Conservation (phyloP, 30 jellyfish, hydroid and myxozoan species). For the Aurelia sp. region DNA sequence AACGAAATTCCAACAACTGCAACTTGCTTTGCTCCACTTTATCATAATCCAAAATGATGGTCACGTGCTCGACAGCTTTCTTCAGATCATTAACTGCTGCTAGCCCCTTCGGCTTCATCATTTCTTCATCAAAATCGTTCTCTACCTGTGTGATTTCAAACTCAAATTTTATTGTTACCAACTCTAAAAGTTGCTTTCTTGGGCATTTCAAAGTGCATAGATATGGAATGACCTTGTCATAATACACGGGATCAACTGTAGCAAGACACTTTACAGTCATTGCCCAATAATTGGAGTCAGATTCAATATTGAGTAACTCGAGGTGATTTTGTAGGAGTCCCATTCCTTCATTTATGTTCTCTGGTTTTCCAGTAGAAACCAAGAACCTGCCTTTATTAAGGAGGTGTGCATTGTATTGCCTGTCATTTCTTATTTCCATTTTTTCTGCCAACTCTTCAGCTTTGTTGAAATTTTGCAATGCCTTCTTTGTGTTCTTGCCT, state of each 20-base stretch:
- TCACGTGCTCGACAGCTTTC: background rate
- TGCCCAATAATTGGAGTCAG: slow-evolving; percentile 9
- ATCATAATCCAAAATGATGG: background rate
- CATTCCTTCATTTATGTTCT: background rate
- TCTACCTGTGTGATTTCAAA: background rate
- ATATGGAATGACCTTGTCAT: background rate
- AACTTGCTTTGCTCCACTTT: background rate
- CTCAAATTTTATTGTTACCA: background rate
- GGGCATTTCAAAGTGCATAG: background rate
- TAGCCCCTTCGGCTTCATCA: background rate
- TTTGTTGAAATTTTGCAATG: slow-evolving; percentile 5
- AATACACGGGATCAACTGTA: background rate
- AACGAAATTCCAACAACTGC: background rate
- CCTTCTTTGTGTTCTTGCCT: background rate
- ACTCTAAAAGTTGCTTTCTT: background rate
- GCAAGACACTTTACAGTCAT: slow-evolving; percentile 3
- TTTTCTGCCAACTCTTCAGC: slow-evolving; percentile 4
- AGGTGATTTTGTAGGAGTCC: background rate
- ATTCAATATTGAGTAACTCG: background rate
- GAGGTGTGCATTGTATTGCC: background rate
- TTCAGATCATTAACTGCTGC: background rate
- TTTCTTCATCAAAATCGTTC: background rate
- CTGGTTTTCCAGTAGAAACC: background rate
- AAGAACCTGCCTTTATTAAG: slow-evolving; percentile 19
- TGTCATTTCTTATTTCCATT: slow-evolving; percentile 7